A percentile compares a stretch with the other conserved stretches of the same genome.
phyloP scores from a whole-genome alignment of 2,888 invertebrate species.

The Allophyes oxyacanthae region DNA sequence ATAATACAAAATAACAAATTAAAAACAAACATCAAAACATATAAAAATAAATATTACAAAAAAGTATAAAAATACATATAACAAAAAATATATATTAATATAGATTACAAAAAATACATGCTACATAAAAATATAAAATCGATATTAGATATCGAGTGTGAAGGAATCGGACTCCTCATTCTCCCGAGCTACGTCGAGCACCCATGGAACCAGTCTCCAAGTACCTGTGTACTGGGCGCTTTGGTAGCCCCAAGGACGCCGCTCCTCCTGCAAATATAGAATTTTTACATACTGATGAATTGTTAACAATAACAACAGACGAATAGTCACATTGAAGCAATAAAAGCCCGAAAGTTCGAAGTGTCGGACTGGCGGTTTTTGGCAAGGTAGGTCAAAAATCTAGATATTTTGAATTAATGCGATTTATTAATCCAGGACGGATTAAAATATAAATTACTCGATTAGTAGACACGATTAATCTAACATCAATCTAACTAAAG shows the following conservation, averaged over 20 bases:
- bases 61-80: neutral
- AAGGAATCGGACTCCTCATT: conserved; percentile 65
- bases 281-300: too few species aligned
- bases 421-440: too few species aligned
- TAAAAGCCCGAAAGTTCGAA: too few species aligned
- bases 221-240: conserved; percentile 79
- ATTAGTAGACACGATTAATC: too few species aligned
- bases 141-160: conserved; percentile 53
- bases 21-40: neutral
- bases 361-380: too few species aligned
- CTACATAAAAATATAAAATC: neutral
- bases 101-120: conserved; percentile 2
- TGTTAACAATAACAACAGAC: too few species aligned
- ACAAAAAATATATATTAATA: neutral
- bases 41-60: conserved; percentile 1
- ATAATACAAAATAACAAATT: neutral
- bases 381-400: too few species aligned
- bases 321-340: too few species aligned
- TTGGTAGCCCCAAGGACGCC: conserved; percentile 72
- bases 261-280: conserved; percentile 70
- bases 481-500: too few species aligned
- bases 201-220: conserved; percentile 80
- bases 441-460: too few species aligned
- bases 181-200: conserved; percentile 71
- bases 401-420: too few species aligned